Evolutionary conservation across 2,888 invertebrate species (phyloP), one percentile per base, ranked within the genome.

Genomic region (Elmis aenea): DNA sequence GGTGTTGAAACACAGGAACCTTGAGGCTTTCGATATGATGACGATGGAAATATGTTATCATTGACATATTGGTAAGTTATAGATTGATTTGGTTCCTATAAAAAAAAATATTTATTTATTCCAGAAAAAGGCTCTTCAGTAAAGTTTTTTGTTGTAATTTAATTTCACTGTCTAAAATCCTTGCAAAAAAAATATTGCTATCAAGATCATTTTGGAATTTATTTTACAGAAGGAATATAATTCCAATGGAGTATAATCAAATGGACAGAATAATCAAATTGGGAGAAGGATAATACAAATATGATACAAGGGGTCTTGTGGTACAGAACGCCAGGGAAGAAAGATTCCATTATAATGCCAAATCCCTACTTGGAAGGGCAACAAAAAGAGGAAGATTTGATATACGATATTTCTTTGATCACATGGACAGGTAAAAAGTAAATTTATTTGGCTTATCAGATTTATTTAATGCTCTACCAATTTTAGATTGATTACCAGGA

Each of bases 1-100:
- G 91, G 90, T n/a, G 90, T 94, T 1, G 91, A 92, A 59, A 89
- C 90, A 0, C 89, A 89, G 57, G 91, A 92, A 58, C 90, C 91
- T 0, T 93, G 92, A 92, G 87, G 87, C 34, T 93, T 91, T 70
- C 77, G 86, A 38, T 93, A 93, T 58, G 93, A 93, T 54, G 84
- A 85, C 49, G 92, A 92, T 57, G 94, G 94, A 1, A 95, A 95
- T 59, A 83, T 96, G 77, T 67, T 91, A 0, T 87, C 90, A 0
- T 70, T 93, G 15, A 89, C 88, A 0, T 92, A 92, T 62, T 71
- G 75, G 69, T 69, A 59, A 32, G 32, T 39, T 13, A 18, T 23
- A 8, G n/a, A n/a, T n/a, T n/a, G n/a, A n/a, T n/a, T n/a, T n/a
- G n/a, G n/a, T n/a, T n/a, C n/a, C n/a, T n/a, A n/a, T n/a, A n/a